Evolutionary conservation across 2,113 vertebrate genomes (phyloP), one percentile per base, ranked within the genome.

Genomic region (Hypanus sabinus): DNA sequence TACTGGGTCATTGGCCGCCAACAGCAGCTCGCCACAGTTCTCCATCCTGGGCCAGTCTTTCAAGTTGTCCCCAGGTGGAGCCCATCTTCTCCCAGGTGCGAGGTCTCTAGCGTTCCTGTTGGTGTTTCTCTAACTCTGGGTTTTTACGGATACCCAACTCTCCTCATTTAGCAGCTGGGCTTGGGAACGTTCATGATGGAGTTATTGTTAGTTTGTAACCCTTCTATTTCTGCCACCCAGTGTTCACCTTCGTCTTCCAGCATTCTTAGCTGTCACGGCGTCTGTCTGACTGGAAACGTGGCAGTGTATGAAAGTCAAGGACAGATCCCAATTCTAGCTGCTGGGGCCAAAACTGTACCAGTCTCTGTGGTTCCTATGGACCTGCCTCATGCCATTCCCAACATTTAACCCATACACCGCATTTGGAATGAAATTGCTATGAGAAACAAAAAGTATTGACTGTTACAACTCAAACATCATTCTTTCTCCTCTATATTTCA

Each of bases 391-490:
- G 70, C 91, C 24, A 93, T 73, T 93, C 22, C 24, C 91, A 38
- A 46, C 68, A 93, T 14, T 73, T 55, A 46, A 75, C 68, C 73
- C 70, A 73, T 24, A 36, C 9, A 12, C 33, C 73, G 91, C 91
- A 93, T 93, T 93, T 93, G 91, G 91, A 93, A 93, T 93, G 91
- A 73, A 71, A 46, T 46, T 93, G 70, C 91, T 38, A 46, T 93
- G 91, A 75, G 20, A 87, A 93, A 93, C 38, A 27, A 16, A 65
- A 68, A 73, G 46, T 73, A 73, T 70, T 73, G 73, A 93, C 46
- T 38, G 73, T 73, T 93, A 33, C 68, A 93, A 75, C 70, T 93
- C 91, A 93, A 93, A 46, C 91, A 93, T 93, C 91, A 93, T 46
- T 93, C 91, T 93, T 93, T 93, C 38, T 75, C 38, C 91, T 93